Evolutionary conservation across 2,888 invertebrate species (phyloP).

Genomic region (Hypena proboscidalis): DNA sequence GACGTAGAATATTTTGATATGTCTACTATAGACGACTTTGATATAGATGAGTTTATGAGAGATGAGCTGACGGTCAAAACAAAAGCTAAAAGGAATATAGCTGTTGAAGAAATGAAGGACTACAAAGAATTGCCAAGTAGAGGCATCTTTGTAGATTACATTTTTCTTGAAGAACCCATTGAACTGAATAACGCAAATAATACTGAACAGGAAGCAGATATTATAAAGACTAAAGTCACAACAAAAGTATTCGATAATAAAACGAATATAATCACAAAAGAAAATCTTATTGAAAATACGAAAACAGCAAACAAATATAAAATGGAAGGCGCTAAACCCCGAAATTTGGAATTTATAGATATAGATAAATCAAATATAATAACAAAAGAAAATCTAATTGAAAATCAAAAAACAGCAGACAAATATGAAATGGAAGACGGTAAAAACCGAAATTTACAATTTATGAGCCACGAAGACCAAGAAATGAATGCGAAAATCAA

Average conservation of each 20-base stretch:
- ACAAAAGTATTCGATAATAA: slow-evolving; percentile 11
- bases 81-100: slow-evolving; percentile 44
- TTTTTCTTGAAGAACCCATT: slow-evolving; percentile 56
- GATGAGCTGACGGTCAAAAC: slow-evolving; percentile 46
- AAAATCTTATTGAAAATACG: neutral
- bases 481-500: neutral
- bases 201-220: neutral
- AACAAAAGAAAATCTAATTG: neutral
- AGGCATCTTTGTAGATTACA: slow-evolving; percentile 57
- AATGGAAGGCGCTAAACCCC: no score
- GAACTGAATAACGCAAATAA: slow-evolving; percentile 9
- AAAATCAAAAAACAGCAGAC: neutral
- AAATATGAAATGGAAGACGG: neutral
- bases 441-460: no score
- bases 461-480: neutral
- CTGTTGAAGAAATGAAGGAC: slow-evolving; percentile 36
- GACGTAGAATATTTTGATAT: slow-evolving; percentile 49
- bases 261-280: slow-evolving; percentile 4
- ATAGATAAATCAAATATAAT: slow-evolving; percentile 6
- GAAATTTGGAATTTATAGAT: neutral
- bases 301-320: neutral
- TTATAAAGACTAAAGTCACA: slow-evolving; percentile 11
- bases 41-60: slow-evolving; percentile 52
- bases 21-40: slow-evolving; percentile 46
- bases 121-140: slow-evolving; percentile 37